These are phyloP conservation scores for Peromyscus eremicus DNA, from an alignment of 2,797 vertebrate species.

Conservation along the genomic window DNA sequence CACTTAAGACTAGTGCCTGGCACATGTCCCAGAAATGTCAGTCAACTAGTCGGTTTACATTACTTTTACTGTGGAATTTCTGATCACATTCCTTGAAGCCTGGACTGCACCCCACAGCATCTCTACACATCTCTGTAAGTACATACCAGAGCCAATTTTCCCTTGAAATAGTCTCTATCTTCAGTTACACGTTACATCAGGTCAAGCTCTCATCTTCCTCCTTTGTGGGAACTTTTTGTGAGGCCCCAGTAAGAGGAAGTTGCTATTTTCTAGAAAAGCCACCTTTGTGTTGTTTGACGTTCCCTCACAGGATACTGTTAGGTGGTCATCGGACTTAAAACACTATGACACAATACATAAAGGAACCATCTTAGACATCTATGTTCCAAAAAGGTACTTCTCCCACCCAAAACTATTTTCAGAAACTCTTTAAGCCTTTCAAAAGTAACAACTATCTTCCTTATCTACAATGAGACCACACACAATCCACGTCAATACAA, in stretches of 20 bases:
- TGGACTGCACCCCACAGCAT: neutral
- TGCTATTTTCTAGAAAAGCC: neutral
- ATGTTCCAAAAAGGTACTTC: neutral
- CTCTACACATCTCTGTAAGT: neutral
- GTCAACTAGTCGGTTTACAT: neutral
- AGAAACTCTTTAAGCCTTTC: neutral
- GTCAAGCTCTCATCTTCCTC: neutral
- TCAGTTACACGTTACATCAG: neutral
- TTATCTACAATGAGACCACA: neutral
- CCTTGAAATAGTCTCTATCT: neutral
- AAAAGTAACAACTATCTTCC: neutral
- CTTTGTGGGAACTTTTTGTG: neutral
- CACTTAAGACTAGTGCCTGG: neutral
- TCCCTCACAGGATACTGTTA: neutral
- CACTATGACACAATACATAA: neutral
- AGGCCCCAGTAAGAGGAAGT: neutral
- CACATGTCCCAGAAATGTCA: neutral
- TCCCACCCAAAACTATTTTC: neutral
- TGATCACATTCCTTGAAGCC: neutral
- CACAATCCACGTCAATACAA: neutral
- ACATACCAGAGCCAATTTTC: neutral
- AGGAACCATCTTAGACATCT: neutral
- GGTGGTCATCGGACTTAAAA: neutral
- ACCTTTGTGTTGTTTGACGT: neutral
- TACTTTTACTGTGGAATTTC: neutral